Evolutionary conservation across 1,140 invertebrate species (phyloP).

Genomic region (Apis mellifera): DNA sequence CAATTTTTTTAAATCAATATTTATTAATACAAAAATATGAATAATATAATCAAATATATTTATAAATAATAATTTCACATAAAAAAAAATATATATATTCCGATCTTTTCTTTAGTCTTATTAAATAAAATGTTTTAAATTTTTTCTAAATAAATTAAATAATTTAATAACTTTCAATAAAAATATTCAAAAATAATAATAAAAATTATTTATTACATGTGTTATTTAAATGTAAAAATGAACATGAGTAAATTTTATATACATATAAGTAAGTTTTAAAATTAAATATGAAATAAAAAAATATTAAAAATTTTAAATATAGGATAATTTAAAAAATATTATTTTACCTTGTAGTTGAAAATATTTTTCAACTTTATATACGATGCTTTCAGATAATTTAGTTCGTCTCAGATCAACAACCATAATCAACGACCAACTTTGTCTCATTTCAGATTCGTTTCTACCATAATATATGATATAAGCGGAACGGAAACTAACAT

Average conservation of each 20-base stretch:
- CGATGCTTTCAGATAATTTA: conserved; percentile 14
- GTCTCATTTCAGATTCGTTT: neutral
- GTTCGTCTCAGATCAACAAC: neutral
- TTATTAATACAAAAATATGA: neutral
- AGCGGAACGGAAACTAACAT: neutral
- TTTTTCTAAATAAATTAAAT: neutral
- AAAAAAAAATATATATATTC: neutral
- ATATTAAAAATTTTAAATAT: conserved; percentile 1
- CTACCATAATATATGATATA: neutral
- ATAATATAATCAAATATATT: neutral
- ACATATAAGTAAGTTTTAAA: neutral
- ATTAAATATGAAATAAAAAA: neutral
- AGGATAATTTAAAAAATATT: neutral
- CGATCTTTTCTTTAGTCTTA: neutral
- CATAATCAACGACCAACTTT: neutral
- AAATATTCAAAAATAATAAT: neutral
- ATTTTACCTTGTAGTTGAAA: conserved; percentile 25
- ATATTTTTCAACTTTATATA: neutral
- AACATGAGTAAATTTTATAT: neutral
- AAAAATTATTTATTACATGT: neutral
- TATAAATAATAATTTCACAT: neutral
- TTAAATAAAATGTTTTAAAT: too few relatives aligned
- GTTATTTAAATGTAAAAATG: neutral
- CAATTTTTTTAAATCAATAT: neutral
- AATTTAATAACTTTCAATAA: neutral